Evolutionary conservation across 2,113 vertebrate genomes (phyloP), one percentile per base, ranked within the genome.

Genomic region (Pogonocichla stellata): DNA sequence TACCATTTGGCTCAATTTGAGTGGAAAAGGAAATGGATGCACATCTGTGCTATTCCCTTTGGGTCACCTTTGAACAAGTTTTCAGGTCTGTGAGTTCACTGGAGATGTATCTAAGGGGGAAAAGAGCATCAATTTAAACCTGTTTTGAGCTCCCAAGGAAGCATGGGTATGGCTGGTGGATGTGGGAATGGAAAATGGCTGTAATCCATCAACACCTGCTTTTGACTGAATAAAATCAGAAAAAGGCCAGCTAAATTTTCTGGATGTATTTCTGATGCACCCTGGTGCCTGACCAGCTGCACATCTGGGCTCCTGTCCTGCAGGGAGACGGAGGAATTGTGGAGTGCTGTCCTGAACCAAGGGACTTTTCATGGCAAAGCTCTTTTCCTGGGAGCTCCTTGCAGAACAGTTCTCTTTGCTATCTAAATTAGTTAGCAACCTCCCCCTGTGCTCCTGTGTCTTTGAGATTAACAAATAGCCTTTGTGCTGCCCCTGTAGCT

Each of bases 401-500:
- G 51, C 47, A 78, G 51, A 80, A 33, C 6, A 25, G 19, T 56
- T 95, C 43, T 43, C 25, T 58, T 80, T 90, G 87, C 67, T 73
- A 26, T 90, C 77, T 71, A 23, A 43, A 81, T 73, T 51, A 64
- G 60, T 51, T 58, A 74, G 50, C 31, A 67, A 56, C 74, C 89
- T 92, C 48, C 33, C 48, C 31, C 42, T 43, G 19, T 80, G 53
- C 79, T 92, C 77, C 73, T 54, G 43, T 91, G 86, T 72, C 88
- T 83, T 88, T 78, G 74, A 91, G 74, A 92, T 91, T 82, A 97
- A 97, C 95, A 97, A 94, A 97, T 96, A 94, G 89, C 89, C 91
- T 98, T 98, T 98, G 97, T 97, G 57, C 93, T 80, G 94, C 84
- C 92, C 90, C 96, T 86, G 19, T 74, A 87, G 93, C 86, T 91